phyloP scores from a whole-genome alignment of 2,113 vertebrate species.

The Stomatorhinus ivindoensis region DNA sequence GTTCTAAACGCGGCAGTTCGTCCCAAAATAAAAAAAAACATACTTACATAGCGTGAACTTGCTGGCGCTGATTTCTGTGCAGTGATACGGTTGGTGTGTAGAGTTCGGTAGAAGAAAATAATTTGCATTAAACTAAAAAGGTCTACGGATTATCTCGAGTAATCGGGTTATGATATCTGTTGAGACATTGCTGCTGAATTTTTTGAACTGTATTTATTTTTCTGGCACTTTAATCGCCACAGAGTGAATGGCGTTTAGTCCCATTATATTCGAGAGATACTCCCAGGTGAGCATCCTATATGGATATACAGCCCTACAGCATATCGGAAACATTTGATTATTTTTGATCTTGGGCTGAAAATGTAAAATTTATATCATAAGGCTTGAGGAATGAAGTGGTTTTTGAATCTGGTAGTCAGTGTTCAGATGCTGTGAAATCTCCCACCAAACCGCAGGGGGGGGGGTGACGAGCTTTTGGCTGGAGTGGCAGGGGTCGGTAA shows the following conservation, averaged over 20 bases:
- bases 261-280: neutral
- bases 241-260: neutral
- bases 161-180: neutral
- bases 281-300: neutral
- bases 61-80: neutral
- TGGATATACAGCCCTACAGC: neutral
- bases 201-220: neutral
- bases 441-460: neutral
- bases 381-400: neutral
- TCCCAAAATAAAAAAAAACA: neutral
- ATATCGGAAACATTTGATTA: neutral
- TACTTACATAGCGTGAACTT: neutral
- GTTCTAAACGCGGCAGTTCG: neutral
- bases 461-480: neutral
- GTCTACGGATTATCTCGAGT: neutral
- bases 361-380: neutral
- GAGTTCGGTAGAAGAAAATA: neutral
- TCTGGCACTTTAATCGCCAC: neutral
- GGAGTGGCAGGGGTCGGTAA: neutral
- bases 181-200: neutral
- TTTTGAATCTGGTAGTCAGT: neutral
- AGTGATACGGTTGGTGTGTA: neutral
- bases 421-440: neutral
- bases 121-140: neutral
- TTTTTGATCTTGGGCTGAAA: neutral